phyloP scores from a whole-genome alignment of 2,113 vertebrate species.

The Syngnathus scovelli region DNA sequence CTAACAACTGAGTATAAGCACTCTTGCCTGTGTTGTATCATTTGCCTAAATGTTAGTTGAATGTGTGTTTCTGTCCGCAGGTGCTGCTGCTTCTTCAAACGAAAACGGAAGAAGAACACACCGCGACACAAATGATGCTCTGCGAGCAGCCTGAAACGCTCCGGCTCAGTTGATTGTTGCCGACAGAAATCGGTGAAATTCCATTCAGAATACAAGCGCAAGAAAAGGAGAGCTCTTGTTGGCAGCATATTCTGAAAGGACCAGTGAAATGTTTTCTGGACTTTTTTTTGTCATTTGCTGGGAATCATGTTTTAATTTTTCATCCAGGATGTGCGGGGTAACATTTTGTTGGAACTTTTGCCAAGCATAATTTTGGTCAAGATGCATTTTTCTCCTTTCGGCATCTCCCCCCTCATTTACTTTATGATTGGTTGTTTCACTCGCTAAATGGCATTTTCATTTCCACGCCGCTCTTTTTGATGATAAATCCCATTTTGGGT shows the following conservation, averaged over 20 bases:
- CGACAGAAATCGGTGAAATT: constrained; percentile 48
- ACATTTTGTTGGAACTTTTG: constrained; percentile 36
- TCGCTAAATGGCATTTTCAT: constrained; percentile 21
- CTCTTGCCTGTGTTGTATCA: constrained; percentile 3
- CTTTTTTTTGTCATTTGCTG: constrained; percentile 45
- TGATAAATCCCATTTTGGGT: constrained; percentile 31
- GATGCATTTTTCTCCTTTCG: constrained; percentile 49
- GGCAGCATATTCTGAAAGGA: constrained; percentile 38
- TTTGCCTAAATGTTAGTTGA: neutral
- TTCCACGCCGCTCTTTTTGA: constrained; percentile 23
- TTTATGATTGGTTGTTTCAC: constrained; percentile 19
- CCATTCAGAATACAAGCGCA: constrained; percentile 36
- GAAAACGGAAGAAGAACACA: constrained; percentile 97
- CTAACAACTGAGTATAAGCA: neutral
- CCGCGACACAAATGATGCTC: constrained; percentile 91
- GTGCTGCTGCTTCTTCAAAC: constrained; percentile 99
- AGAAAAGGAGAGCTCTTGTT: constrained; percentile 46
- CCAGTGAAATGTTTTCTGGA: constrained; percentile 13
- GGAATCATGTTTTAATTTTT: constrained; percentile 29
- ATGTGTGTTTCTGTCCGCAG: constrained; percentile 66
- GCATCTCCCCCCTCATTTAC: neutral
- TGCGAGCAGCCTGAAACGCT: constrained; percentile 27
- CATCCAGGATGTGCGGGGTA: constrained; percentile 13
- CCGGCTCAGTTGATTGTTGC: constrained; percentile 43
- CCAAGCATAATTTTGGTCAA: constrained; percentile 30